Evolutionary conservation across 30 jellyfish, hydroid and myxozoan species (phyloP), one percentile per base, ranked within the genome.

Genomic region (Cassiopea andromeda): DNA sequence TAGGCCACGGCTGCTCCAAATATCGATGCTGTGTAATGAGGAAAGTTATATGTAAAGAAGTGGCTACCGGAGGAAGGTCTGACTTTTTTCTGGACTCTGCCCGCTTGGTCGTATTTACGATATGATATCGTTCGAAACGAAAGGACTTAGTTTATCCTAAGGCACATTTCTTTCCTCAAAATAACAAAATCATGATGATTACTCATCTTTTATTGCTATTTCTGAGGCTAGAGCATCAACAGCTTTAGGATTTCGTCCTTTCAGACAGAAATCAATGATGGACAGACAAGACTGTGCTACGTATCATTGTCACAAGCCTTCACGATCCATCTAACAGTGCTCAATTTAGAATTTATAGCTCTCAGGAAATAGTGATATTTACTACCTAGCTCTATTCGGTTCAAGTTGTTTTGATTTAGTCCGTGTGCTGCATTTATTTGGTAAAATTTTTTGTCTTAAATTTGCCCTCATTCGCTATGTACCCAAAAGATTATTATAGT

Each of bases 321-420:
- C 79, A 70, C 79, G 79, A 70, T 70, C 79, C 79, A 70, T 70
- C 79, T 1, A 17, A 70, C 79, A 70, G n/a, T 44, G 2, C n/a
- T 46, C 64, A 2, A 9, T 9, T 2, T 50, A 50, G 5, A 2
- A 50, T 2, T 50, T 5, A 50, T 9, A 50, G 64, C 5, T 2
- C 64, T 2, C 64, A 50, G 64, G 8, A 50, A 5, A 50, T 9
- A 50, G 5, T 9, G 8, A 50, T 9, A 50, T 50, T 50, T 50
- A 50, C 9, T 5, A 50, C n/a, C n/a, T 50, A 50, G 9, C 5
- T 50, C 64, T 50, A 50, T n/a, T n/a, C n/a, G n/a, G n/a, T n/a
- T n/a, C n/a, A n/a, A n/a, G n/a, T n/a, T n/a, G n/a, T n/a, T n/a
- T n/a, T n/a, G n/a, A n/a, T n/a, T n/a, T n/a, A n/a, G n/a, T n/a